Evolutionary conservation across 2,797 vertebrate species (phyloP).

Genomic region (Takifugu rubripes): DNA sequence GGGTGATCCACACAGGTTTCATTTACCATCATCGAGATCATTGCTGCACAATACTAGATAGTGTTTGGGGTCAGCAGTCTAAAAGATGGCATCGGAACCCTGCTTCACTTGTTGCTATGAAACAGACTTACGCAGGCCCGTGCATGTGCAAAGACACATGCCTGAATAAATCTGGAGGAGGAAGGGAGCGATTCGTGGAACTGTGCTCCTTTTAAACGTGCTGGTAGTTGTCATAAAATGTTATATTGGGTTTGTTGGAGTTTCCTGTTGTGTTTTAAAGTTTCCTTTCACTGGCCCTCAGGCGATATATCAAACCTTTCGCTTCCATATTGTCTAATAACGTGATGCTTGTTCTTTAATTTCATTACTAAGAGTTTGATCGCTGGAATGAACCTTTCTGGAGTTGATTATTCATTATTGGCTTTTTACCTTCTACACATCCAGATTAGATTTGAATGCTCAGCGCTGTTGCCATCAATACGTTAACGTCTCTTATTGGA

Average conservation of each 20-base stretch:
- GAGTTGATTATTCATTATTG: neutral
- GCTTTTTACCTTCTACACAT: neutral
- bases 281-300: neutral
- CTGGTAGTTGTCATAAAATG: constrained; percentile 40
- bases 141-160: constrained; percentile 64
- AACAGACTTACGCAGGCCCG: constrained; percentile 63
- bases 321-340: too few relatives aligned
- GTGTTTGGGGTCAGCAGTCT: constrained; percentile 43
- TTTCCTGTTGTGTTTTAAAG: neutral
- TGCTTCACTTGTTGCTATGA: constrained; percentile 81
- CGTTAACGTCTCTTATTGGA: constrained; percentile 11
- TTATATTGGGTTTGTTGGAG: constrained; percentile 20
- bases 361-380: too few relatives aligned
- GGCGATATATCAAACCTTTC: too few relatives aligned
- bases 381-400: neutral
- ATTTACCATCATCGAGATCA: constrained; percentile 3
- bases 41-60: constrained; percentile 19
- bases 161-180: constrained; percentile 72
- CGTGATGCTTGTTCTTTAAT: too few relatives aligned
- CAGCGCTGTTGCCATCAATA: constrained; percentile 5
- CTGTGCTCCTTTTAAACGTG: constrained; percentile 35
- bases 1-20: neutral
- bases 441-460: constrained; percentile 6
- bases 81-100: constrained; percentile 47
- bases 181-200: constrained; percentile 53